phyloP scores from a whole-genome alignment of 2,113 vertebrate genomes.

The Mesocricetus auratus region DNA sequence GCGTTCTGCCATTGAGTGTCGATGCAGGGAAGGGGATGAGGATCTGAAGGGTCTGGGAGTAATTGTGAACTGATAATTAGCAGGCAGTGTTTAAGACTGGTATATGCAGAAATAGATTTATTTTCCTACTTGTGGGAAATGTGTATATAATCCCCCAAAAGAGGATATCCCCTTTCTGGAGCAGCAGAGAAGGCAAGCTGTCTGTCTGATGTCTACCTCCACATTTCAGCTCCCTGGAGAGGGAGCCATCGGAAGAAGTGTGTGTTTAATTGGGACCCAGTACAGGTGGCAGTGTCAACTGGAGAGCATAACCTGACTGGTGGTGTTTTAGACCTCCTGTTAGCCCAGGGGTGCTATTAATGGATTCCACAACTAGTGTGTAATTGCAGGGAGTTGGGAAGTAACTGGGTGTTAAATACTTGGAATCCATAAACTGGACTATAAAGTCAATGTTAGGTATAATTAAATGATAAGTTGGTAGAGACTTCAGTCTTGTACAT shows the following conservation, averaged over 20 bases:
- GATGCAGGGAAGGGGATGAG: not conserved
- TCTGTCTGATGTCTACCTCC: not conserved
- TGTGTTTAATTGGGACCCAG: not conserved
- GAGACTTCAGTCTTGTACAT: not conserved
- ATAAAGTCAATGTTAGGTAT: conserved; percentile 61
- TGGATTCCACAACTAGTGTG: conserved; percentile 51
- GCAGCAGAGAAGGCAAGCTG: not conserved
- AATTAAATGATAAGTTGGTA: conserved; percentile 63
- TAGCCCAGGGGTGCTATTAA: conserved; percentile 42
- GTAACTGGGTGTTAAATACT: conserved; percentile 65
- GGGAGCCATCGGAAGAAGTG: not conserved
- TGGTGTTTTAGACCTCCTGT: not conserved
- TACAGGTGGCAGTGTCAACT: not conserved
- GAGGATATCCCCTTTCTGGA: not conserved
- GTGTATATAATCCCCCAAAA: conserved; percentile 15
- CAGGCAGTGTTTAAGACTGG: not conserved
- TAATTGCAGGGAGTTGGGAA: conserved; percentile 64
- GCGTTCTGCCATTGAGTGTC: not conserved
- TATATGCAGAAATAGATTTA: not conserved
- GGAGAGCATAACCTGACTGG: not conserved
- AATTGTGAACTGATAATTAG: not conserved
- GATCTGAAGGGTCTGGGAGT: not conserved
- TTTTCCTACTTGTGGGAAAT: conserved; percentile 38
- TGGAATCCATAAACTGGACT: conserved; percentile 64
- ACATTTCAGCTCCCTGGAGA: not conserved